phyloP scores from a whole-genome alignment of 2,888 invertebrate species.

The Carabus problematicus region DNA sequence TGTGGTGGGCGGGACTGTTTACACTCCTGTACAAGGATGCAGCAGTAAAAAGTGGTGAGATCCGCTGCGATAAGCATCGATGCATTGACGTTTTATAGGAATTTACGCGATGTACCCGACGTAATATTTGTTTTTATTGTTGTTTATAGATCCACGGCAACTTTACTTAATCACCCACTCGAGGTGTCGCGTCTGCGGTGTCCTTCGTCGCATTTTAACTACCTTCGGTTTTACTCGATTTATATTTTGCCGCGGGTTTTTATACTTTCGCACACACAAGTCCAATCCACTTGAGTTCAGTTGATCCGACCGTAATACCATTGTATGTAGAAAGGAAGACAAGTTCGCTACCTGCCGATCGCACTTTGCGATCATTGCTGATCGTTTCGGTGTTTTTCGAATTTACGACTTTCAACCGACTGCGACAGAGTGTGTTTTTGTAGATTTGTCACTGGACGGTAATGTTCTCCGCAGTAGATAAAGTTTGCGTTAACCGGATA shows the following conservation, averaged over 20 bases:
- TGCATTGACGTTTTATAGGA: conserved; percentile 39
- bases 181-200: conserved; percentile 30
- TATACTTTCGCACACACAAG: neutral
- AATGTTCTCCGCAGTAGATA: too few relatives aligned
- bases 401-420: too few relatives aligned
- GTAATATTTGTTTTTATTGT: conserved; percentile 42
- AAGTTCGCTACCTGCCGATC: too few relatives aligned
- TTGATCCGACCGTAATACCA: too few relatives aligned
- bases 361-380: too few relatives aligned
- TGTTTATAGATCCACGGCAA: conserved; percentile 39
- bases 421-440: too few relatives aligned
- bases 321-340: too few relatives aligned
- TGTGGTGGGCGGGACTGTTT: conserved; percentile 31
- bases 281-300: too few relatives aligned
- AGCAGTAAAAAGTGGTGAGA: conserved; percentile 24
- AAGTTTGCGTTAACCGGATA: too few relatives aligned
- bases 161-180: conserved; percentile 40
- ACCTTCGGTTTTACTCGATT: conserved; percentile 36
- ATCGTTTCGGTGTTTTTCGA: too few relatives aligned
- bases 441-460: too few relatives aligned
- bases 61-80: conserved; percentile 35
- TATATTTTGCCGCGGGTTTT: conserved; percentile 35
- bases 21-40: conserved; percentile 27
- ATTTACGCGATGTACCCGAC: conserved; percentile 38
- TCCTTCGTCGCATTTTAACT: conserved; percentile 26